Base-by-base conservation (phyloP, 2,797 vertebrate genomes). In the Smutsia gigantea region DNA sequence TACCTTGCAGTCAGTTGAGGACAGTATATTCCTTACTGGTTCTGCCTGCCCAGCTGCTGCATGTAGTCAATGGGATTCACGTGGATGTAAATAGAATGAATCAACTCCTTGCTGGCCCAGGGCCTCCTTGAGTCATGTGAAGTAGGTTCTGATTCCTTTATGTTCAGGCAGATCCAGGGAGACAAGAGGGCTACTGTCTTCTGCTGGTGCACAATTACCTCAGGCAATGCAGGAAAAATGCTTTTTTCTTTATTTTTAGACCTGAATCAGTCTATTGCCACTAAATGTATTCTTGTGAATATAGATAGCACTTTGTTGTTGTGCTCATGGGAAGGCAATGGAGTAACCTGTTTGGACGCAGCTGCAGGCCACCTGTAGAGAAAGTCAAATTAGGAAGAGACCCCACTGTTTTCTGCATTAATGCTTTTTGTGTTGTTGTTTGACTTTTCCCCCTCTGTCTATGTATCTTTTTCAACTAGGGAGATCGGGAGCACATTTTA, bases 341-440 rank as follows among this genome's bases (percentile, higher is more conserved):
- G 98, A 95, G 97, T 99, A 99, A 99, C 99, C 99, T 99, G 99
- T 99, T 99, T 98, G 97, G 98, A 98, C 97, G 99, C 99, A 99
- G 99, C 99, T 99, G 99, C 99, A 98, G 99, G 98, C 99, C 99
- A 99, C 99, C 99, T 99, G 99, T 99, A 99, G 99, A 99, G 99
- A 99, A 99, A 99, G 99, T 99, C 99, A 99, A 99, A 99, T 99
- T 99, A 99, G 98, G 98, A 98, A 99, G 99, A 99, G 98, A 98
- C 99, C 99, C 99, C 98, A 99, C 99, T 99, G 99, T 98, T 99
- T 98, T 98, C 98, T 98, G 98, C 98, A 99, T 98, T 99, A 99
- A 98, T 98, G 98, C 98, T 98, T 99, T 99, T 98, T 98, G 98
- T 98, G 98, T 99, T 98, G 98, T 98, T 98, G 97, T 98, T 98